Evolutionary conservation across 2,113 vertebrate genomes (phyloP), one percentile per base, ranked within the genome.

Genomic region (Hylia prasina): DNA sequence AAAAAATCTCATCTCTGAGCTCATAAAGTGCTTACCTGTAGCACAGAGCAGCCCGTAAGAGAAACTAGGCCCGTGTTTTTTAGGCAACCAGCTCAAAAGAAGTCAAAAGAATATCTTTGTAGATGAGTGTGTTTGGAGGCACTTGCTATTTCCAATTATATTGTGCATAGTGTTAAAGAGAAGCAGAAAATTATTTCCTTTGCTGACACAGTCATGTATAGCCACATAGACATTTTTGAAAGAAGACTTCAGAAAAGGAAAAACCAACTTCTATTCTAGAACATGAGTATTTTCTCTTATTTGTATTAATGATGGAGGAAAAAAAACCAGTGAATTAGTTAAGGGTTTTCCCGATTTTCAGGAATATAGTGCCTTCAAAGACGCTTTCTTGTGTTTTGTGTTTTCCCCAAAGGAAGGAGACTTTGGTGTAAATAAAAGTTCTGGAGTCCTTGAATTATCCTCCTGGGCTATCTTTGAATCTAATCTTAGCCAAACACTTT

Each of bases 401-500:
- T 70, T 91, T 93, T 72, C 13, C 31, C 35, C 30, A 81, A 65
- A 95, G 44, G 23, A 56, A 45, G 44, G 37, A 95, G 56, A 42
- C 57, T 86, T 86, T 35, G 69, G 51, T 84, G 77, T 58, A 54
- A 63, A 45, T 66, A 85, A 82, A 95, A 30, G 33, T 81, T 75
- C 64, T 88, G 3, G 9, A 93, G 94, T 82, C 93, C 94, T 97
- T 97, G 93, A 96, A 45, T 93, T 90, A 89, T 94, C 61, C 86
- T 86, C 25, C 45, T 82, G 42, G 60, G 27, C 80, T 95, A 95
- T 94, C 96, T 96, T 51, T 79, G 78, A 96, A 96, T 93, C 96
- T 96, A 95, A 96, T 97, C 86, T 96, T 84, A 82, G 90, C 48
- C 69, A 90, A 87, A 73, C 90, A 94, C 69, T 94, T 94, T 78